Base-by-base conservation (phyloP, 2,797 vertebrate species). In the Syngnathus rostellatus region DNA sequence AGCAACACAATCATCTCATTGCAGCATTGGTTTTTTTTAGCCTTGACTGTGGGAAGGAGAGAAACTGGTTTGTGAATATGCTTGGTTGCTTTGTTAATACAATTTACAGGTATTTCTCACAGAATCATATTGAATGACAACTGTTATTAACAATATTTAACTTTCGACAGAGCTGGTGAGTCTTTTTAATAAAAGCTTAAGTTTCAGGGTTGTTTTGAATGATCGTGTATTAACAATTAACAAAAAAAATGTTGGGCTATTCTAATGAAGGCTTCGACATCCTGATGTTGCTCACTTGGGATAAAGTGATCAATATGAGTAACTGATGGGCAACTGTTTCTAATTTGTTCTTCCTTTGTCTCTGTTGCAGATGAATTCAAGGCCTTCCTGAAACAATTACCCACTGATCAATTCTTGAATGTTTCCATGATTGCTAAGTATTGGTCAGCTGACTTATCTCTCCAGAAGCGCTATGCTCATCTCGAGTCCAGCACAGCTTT, bases 401-500 rank as follows among this genome's bases (percentile, higher is more conserved):
- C 97, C 0, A 86, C 81, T 0, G 95, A 98, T 81, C 91, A 80
- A 39, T 98, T 97, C 86, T 77, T 98, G 83, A 99, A 99, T 79
- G 87, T 91, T 72, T 94, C 97, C 0, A 83, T 86, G 62, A 89
- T 98, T 67, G 91, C 94, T 66, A 95, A 94, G 85, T 93, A 93
- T 86, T 99, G 96, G 96, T 88, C 87, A 10, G 84, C 90, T 71
- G 96, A 99, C 75, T 46, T 86, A 38, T 74, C 89, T 5, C 78
- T 98, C n/a, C 94, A 95, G 86, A 95, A 94, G 72, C 94, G 94
- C 70, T 95, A 94, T 62, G 88, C 92, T 71, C 93, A 95, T 84
- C 83, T 98, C 86, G 92, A 94, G 72, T 85, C 88, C 73, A 91
- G 89, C 83, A 82, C 93, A 54, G 92, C 93, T 74, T 76, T 93